These are phyloP conservation scores for Ormia ochracea DNA, from an alignment of 2,888 invertebrate genomes.

Conservation along the genomic window DNA sequence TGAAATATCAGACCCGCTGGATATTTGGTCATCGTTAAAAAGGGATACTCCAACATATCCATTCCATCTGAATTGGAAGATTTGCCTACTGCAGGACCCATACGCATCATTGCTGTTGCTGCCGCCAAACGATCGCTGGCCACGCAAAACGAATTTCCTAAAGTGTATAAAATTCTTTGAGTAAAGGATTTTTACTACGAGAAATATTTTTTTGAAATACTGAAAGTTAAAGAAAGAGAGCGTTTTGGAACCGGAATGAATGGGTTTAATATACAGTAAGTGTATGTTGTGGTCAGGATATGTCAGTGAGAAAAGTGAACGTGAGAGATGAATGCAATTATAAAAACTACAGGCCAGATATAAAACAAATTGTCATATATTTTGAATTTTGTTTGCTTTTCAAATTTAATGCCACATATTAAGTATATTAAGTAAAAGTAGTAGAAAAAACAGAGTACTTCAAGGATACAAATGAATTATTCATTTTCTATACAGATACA, in stretches of 20 bases:
- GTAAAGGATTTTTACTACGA: too few relatives aligned
- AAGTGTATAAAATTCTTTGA: too few relatives aligned
- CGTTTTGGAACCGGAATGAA: constrained; percentile 13
- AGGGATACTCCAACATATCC: constrained; percentile 96
- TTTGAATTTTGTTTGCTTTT: not conserved
- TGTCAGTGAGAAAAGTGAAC: constrained; percentile 27
- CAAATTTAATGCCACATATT: constrained; percentile 32
- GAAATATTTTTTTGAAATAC: not conserved
- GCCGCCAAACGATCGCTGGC: constrained; percentile 81
- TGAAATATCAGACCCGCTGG: constrained; percentile 92
- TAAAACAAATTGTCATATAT: not conserved
- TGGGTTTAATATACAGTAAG: constrained; percentile 18
- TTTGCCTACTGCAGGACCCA: constrained; percentile 78
- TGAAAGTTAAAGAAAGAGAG: constrained; percentile 27
- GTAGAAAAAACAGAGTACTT: constrained; percentile 9
- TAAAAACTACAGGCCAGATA: constrained; percentile 42
- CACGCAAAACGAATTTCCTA: constrained; percentile 86
- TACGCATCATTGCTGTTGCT: constrained; percentile 79
- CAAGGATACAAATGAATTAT: constrained; percentile 9
- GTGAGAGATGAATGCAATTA: constrained; percentile 39
- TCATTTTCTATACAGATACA: constrained; percentile 15
- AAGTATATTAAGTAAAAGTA: constrained; percentile 23
- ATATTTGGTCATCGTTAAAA: constrained; percentile 93
- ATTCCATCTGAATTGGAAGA: constrained; percentile 83
- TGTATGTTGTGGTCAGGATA: constrained; percentile 19